These are phyloP conservation scores for Synergus itoensis DNA, from an alignment of 2,888 invertebrate genomes.

Conservation along the genomic window DNA sequence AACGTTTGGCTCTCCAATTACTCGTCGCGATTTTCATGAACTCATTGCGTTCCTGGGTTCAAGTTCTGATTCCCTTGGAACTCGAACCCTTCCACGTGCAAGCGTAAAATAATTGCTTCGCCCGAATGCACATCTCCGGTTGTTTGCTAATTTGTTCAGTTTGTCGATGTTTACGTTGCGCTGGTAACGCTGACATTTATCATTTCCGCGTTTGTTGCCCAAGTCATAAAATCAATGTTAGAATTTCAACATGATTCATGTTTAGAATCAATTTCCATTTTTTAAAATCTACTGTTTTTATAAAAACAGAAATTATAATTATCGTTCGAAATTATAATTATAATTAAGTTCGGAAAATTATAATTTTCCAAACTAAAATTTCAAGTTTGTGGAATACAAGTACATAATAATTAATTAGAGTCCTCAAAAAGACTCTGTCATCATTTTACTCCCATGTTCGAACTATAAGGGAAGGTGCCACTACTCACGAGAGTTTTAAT, in stretches of 20 bases:
- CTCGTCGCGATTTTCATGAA: conserved; percentile 50
- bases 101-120: conserved; percentile 73
- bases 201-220: background rate
- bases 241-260: no score
- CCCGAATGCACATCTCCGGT: conserved; percentile 72
- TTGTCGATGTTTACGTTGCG: conserved; percentile 61
- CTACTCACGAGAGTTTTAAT: no score
- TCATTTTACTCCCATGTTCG: no score
- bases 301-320: no score
- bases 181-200: conserved; percentile 10
- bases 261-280: background rate
- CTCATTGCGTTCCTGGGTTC: conserved; percentile 40
- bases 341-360: no score
- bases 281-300: no score
- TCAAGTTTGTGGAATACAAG: no score
- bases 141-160: conserved; percentile 73
- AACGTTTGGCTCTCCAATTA: conserved; percentile 64
- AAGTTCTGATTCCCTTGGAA: conserved; percentile 40
- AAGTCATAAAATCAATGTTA: background rate
- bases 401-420: no score
- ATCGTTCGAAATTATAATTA: no score
- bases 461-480: no score
- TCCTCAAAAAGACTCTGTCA: no score
- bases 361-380: no score
- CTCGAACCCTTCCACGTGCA: conserved; percentile 39